Evolutionary conservation across 1,140 invertebrate species (phyloP).

Genomic region (Phocides pigmalion): DNA sequence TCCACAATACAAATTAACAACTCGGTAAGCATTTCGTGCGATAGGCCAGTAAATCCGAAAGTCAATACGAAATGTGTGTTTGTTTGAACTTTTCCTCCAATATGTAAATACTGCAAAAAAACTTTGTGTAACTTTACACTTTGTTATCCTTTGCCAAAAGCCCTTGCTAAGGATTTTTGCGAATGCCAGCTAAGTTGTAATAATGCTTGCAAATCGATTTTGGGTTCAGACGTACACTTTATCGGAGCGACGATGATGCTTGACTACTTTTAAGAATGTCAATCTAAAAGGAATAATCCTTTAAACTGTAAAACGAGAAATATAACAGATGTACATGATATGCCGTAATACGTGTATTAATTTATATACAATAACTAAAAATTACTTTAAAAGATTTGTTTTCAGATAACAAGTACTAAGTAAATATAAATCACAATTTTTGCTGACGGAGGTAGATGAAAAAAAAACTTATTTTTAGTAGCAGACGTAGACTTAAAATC

Average conservation of each 20-base stretch:
- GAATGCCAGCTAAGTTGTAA: too few relatives aligned
- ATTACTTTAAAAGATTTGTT: too few relatives aligned
- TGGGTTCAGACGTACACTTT: neutral
- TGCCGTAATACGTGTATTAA: too few relatives aligned
- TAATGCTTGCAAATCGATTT: neutral
- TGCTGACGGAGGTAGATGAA: too few relatives aligned
- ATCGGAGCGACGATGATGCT: neutral
- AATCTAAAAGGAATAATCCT: too few relatives aligned
- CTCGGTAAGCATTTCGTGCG: neutral
- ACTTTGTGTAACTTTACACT: conserved; percentile 1
- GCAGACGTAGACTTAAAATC: too few relatives aligned
- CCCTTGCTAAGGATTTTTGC: neutral
- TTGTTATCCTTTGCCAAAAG: conserved; percentile 10
- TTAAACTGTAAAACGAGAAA: too few relatives aligned
- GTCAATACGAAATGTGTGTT: neutral
- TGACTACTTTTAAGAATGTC: neutral
- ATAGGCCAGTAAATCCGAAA: conserved; percentile 1
- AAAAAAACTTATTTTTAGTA: too few relatives aligned
- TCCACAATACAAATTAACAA: neutral
- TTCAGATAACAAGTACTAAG: too few relatives aligned
- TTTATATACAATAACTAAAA: too few relatives aligned
- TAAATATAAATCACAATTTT: too few relatives aligned
- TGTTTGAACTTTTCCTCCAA: neutral
- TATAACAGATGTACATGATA: too few relatives aligned
- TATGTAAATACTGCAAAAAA: conserved; percentile 7